A percentile compares a stretch with the other conserved stretches of the same genome.
Conservation (phyloP, 2,797 vertebrate species). For the Mus spretus region DNA sequence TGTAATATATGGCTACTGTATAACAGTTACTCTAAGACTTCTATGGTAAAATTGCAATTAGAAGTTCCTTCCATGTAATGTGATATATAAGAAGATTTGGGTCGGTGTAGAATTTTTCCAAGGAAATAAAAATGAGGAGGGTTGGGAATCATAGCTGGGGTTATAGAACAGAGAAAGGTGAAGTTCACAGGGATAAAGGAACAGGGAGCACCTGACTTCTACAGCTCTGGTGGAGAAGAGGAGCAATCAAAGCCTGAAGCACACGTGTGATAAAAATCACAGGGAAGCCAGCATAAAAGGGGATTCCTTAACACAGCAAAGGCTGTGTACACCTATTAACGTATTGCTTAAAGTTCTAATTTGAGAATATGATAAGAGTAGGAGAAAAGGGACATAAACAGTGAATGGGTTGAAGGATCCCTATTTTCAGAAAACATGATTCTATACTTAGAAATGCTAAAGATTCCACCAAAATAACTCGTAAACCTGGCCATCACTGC, state of each 20-base stretch:
- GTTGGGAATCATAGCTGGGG: not conserved
- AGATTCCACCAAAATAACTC: not conserved
- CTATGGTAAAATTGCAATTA: not conserved
- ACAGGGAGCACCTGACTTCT: no score
- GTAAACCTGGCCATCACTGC: no score
- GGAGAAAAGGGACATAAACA: not conserved
- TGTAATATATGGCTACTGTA: not conserved
- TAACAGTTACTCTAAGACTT: not conserved
- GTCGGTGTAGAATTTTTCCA: not conserved
- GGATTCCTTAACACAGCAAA: not conserved
- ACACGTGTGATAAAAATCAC: not conserved
- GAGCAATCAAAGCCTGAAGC: not conserved
- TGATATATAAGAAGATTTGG: not conserved
- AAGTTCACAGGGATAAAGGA: not conserved
- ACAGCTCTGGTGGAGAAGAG: not conserved
- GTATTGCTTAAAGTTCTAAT: not conserved
- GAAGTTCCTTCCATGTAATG: not conserved
- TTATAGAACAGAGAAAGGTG: not conserved
- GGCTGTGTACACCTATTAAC: not conserved
- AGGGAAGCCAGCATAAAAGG: not conserved
- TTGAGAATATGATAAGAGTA: not conserved
- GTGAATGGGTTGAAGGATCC: not conserved
- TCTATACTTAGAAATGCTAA: not conserved
- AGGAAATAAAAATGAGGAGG: not conserved
- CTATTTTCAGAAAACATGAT: not conserved